phyloP scores from a whole-genome alignment of 2,888 invertebrate genomes.

The Lasioglossum pauxillum region DNA sequence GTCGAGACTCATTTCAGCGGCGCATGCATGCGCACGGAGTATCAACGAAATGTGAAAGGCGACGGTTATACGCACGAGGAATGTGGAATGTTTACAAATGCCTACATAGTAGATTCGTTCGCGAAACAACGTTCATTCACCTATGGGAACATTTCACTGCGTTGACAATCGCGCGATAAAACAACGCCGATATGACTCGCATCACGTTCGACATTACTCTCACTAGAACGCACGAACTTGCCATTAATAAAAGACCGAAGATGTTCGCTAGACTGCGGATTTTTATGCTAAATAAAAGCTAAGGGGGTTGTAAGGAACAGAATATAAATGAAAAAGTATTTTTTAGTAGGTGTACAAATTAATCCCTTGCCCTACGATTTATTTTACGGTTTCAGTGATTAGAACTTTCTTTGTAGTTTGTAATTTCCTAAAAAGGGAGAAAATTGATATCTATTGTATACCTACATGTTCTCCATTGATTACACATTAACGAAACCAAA shows the following conservation, averaged over 20 bases:
- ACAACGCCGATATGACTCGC: conserved; percentile 31
- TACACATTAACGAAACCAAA: too few species aligned
- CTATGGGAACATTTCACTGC: conserved; percentile 46
- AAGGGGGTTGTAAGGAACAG: neutral
- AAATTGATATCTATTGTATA: too few species aligned
- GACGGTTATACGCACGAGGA: conserved; percentile 68
- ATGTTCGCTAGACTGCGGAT: neutral
- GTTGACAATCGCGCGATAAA: conserved; percentile 38
- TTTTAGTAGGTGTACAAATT: neutral
- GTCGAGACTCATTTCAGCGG: conserved; percentile 6
- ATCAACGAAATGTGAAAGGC: conserved; percentile 71
- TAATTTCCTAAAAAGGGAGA: too few species aligned
- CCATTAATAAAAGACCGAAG: neutral
- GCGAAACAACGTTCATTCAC: conserved; percentile 70
- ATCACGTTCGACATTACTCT: neutral
- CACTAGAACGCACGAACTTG: neutral
- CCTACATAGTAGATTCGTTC: conserved; percentile 63
- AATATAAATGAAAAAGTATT: neutral
- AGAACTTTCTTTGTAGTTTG: too few species aligned
- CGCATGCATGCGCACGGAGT: conserved; percentile 39
- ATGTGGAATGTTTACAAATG: conserved; percentile 78
- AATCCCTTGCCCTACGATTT: too few species aligned
- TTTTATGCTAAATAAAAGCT: neutral
- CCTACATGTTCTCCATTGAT: too few species aligned
- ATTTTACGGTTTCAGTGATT: too few species aligned